Evolutionary conservation across 2,888 invertebrate species (phyloP).

Genomic region (Cremastinae sp.): DNA sequence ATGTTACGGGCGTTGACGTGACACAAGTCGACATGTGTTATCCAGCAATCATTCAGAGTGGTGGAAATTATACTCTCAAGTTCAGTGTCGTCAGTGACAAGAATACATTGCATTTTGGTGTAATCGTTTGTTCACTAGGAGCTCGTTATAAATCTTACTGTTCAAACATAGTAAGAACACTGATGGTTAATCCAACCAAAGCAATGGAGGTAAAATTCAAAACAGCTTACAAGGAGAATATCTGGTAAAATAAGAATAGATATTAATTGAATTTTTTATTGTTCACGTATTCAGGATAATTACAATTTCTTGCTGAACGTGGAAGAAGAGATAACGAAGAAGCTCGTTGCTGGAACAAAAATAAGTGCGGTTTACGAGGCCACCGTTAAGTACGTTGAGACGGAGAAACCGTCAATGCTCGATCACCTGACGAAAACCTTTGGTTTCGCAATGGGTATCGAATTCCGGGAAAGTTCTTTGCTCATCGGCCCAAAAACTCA

Average conservation of each 20-base stretch:
- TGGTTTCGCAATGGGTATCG: conserved; percentile 99
- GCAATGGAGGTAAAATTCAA: conserved; percentile 82
- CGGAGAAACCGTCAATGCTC: conserved; percentile 91
- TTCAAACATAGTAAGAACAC: conserved; percentile 97
- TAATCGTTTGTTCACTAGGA: conserved; percentile 96
- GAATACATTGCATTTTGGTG: conserved; percentile 96
- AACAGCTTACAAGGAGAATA: no score
- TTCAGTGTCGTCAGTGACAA: conserved; percentile 98
- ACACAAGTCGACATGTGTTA: conserved; percentile 98
- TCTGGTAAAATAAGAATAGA: neutral
- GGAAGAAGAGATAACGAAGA: conserved; percentile 94
- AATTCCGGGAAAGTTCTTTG: conserved; percentile 97
- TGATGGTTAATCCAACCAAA: conserved; percentile 95
- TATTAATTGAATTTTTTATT: conserved; percentile 13
- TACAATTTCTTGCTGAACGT: conserved; percentile 95
- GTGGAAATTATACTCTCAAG: conserved; percentile 98
- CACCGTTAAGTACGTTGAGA: conserved; percentile 90
- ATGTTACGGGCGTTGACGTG: conserved; percentile 94
- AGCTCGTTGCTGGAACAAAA: conserved; percentile 90
- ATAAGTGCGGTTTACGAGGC: conserved; percentile 93
- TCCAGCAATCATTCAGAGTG: conserved; percentile 99
- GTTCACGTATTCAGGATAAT: conserved; percentile 85
- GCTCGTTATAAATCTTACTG: conserved; percentile 98
- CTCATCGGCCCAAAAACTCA: conserved; percentile 95
- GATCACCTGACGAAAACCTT: conserved; percentile 97